Percentiles rank a stretch among this genome's conserved stretches.
phyloP scores from a whole-genome alignment of 2,113 vertebrate species.

The Labeo rohita region DNA sequence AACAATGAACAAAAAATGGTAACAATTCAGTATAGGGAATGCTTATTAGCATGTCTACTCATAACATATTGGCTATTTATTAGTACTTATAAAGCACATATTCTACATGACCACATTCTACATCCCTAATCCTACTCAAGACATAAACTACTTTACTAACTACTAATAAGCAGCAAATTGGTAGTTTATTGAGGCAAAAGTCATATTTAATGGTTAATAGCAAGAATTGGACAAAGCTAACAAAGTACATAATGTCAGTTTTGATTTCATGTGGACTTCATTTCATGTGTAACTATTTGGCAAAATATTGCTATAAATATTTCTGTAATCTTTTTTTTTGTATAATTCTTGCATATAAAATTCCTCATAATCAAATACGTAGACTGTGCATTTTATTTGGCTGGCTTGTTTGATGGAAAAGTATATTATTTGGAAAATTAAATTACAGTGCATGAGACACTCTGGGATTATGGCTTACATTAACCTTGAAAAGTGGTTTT shows the following conservation, averaged over 20 bases:
- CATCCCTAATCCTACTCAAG: too few relatives aligned
- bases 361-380: background rate
- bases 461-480: constrained; percentile 30
- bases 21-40: too few relatives aligned
- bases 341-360: background rate
- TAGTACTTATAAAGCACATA: too few relatives aligned
- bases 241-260: background rate
- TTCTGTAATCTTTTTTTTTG: background rate
- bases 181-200: too few relatives aligned
- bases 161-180: too few relatives aligned
- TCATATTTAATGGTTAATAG: too few relatives aligned
- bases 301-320: background rate
- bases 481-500: constrained; percentile 35
- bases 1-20: too few relatives aligned
- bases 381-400: background rate
- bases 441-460: constrained; percentile 22
- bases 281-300: background rate
- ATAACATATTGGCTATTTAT: too few relatives aligned
- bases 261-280: background rate
- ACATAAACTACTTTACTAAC: too few relatives aligned
- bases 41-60: too few relatives aligned
- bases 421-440: constrained; percentile 19
- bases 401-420: background rate
- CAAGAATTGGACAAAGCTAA: too few relatives aligned
- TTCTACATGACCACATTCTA: too few relatives aligned